Base-by-base conservation (phyloP, 1,140 invertebrate genomes). In the Bathynomus jamesi region DNA sequence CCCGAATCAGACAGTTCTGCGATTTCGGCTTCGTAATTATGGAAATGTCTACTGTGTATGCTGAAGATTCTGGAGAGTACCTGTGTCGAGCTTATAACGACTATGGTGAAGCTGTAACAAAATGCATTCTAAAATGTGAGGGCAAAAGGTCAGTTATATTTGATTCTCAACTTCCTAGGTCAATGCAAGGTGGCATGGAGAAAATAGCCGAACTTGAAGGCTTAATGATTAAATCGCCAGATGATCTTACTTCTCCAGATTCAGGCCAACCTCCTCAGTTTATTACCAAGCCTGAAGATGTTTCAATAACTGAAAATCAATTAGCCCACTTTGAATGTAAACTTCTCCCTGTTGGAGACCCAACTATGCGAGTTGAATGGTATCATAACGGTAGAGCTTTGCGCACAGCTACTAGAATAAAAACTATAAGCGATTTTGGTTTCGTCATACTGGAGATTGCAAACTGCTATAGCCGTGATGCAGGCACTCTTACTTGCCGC, bases 1-100 rank as follows among this genome's bases (percentile, higher is more conserved):
- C 93, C 17, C 86, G 94, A 76, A 95, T 96, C 84, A 88, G 93
- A 65, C 95, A 92, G 63, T 96, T 96, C 88, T 92, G 92, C 80
- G 94, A 96, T 81, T 96, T 96, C 83, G 94, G 94, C 61, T 96
- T 96, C 80, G 93, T 94, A 17, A 94, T 96, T 77, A 83, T 95
- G 72, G 93, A 96, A 86, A 95, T 96, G 71, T 94, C 92, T 3
- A 93, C 93, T 0, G 91, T 95, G n/a, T 95, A 96, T 82, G 92
- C 93, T 2, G 93, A 96, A 85, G 93, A 96, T 80, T 92, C 92
- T 67, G 94, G 94, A 31, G 93, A 95, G 84, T 97, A 96, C 82
- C 91, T 90, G 67, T 96, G 93, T 82, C 86, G 93, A 79, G 95
- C 94, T 25, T 89, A 86, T 17, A 95, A 95, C 79, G 91, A 93